These are phyloP conservation scores for Autographa gamma DNA, from an alignment of 2,888 invertebrate genomes.

Conservation along the genomic window DNA sequence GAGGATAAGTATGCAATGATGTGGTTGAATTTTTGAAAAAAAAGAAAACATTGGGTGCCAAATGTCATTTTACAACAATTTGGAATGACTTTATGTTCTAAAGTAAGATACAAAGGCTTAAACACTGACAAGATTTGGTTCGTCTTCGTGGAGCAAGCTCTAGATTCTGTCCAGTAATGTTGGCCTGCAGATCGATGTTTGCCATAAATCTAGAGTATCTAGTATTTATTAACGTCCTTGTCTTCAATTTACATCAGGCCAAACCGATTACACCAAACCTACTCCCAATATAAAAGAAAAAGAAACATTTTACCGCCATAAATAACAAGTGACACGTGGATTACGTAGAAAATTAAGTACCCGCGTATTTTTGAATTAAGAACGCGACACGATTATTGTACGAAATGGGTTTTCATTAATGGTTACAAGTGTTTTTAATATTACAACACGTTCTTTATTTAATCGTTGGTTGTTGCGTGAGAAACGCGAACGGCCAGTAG, in stretches of 20 bases:
- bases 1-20: no score
- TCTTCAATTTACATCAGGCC: not conserved
- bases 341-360: slow-evolving; percentile 54
- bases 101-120: no score
- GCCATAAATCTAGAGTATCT: not conserved
- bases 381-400: slow-evolving; percentile 64
- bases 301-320: slow-evolving; percentile 29
- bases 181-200: not conserved
- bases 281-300: slow-evolving; percentile 5
- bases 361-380: slow-evolving; percentile 62
- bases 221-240: no score
- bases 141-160: no score
- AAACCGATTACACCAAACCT: not conserved
- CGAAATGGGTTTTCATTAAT: slow-evolving; percentile 70
- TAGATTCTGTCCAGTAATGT: not conserved
- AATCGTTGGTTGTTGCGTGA: slow-evolving; percentile 86
- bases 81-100: no score
- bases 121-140: no score
- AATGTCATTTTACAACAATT: no score
- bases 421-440: slow-evolving; percentile 78
- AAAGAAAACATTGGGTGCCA: no score
- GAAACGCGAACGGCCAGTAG: slow-evolving; percentile 86
- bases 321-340: slow-evolving; percentile 49
- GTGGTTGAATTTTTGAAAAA: no score
- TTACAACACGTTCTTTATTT: slow-evolving; percentile 81